Base-by-base conservation (phyloP, 2,797 vertebrate species). In the Sebastes aleutianus region DNA sequence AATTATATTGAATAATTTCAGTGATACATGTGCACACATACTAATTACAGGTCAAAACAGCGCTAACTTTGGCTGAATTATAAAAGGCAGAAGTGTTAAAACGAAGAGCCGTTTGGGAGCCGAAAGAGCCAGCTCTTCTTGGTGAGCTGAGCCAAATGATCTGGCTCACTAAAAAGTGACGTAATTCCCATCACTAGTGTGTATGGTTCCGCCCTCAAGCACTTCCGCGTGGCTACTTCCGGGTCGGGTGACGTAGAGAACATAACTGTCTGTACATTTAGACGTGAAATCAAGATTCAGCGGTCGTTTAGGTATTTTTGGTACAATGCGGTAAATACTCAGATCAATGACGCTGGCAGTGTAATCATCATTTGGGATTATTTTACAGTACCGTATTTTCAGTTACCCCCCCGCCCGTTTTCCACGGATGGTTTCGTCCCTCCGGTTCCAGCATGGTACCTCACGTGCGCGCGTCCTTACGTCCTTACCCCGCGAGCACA, bases 401-500 rank as follows among this genome's bases (percentile, higher is more conserved):
- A 5, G 5, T 39, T 39, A 39, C 4, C 6, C 5, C 69, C 80
- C 75, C 10, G 1, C 2, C n/a, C 2, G 20, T 74, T 39, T 24
- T 26, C 20, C 20, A 26, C 0, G 1, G 13, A 78, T 85, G 74
- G 76, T 78, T 76, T 63, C 59, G 31, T 43, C 84, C 79, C 0
- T 3, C 1, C 2, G 9, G 2, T 24, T 39, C 18, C 50, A 63
- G 74, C 75, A 34, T 83, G 71, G 34, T 26, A 13, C 5, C 65
- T 31, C 77, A 84, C 80, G 78, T 81, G 80, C 58, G 18, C 57
- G 26, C 4, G 64, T 58, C 39, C 24, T 7, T 10, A 47, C 16
- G 11, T 13, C 6, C 9, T 22, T 1, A 4, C 2, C n/a, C 31
- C 16, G 9, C 8, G 13, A 24, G 6, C 8, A 13, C 84, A 79